Percentiles rank a stretch among this genome's conserved stretches.
Evolutionary conservation across 2,797 vertebrate genomes (phyloP).

Genomic region (Chiroxiphia lanceolata): DNA sequence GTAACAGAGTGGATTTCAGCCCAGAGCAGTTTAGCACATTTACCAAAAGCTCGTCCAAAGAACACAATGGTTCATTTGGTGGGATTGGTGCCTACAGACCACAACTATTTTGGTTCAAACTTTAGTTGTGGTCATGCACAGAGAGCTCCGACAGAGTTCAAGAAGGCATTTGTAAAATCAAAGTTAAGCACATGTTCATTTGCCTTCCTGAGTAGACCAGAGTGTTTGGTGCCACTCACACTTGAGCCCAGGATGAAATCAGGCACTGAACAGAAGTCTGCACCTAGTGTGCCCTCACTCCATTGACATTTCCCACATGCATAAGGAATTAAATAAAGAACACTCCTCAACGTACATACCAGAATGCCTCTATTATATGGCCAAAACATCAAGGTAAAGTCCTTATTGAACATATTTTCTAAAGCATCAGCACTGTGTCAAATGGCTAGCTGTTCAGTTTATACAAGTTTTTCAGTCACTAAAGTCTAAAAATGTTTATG

Average conservation of each 20-base stretch:
- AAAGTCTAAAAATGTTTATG: not conserved
- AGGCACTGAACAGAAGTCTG: not conserved
- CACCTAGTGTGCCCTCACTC: rapidly evolving
- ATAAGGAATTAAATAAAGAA: not conserved
- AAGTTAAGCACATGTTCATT: not conserved
- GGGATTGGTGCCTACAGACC: not conserved
- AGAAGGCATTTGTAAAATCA: not conserved
- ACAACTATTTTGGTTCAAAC: constrained; percentile 17
- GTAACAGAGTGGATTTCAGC: not conserved
- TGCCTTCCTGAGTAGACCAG: not conserved
- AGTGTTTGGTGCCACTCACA: not conserved
- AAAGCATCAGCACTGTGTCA: not conserved
- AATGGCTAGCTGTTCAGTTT: not conserved
- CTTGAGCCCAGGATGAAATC: not conserved
- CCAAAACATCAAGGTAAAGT: not conserved
- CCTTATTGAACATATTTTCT: not conserved
- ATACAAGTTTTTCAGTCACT: not conserved
- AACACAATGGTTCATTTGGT: constrained; percentile 3
- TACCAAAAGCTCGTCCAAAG: not conserved
- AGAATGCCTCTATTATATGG: not conserved
- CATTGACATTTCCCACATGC: not conserved
- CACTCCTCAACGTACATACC: not conserved
- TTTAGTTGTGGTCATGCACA: not conserved
- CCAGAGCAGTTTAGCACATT: constrained; percentile 18
- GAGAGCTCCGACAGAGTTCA: not conserved